Evolutionary conservation across 2,113 vertebrate genomes (phyloP).

Genomic region (Lagopus leucura): DNA sequence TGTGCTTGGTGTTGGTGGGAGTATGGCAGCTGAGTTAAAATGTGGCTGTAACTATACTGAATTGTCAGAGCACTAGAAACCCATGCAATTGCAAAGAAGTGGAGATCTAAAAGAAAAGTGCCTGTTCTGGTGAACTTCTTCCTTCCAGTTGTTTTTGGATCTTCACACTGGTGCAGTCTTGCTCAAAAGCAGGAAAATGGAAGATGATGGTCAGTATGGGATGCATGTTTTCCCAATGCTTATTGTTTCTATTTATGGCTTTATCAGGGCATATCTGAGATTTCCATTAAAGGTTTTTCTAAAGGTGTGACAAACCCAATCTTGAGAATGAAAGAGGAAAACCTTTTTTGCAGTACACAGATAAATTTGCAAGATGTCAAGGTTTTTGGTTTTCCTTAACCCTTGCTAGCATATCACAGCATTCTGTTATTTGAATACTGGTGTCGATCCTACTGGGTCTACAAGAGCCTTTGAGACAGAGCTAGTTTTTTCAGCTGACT

Average conservation of each 20-base stretch:
- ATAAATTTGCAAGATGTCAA: not conserved
- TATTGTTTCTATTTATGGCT: not conserved
- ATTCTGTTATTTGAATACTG: not conserved
- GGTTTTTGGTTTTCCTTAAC: not conserved
- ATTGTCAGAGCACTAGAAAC: not conserved
- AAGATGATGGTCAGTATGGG: not conserved
- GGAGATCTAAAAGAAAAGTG: not conserved
- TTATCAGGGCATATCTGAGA: not conserved
- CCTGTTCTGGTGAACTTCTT: not conserved
- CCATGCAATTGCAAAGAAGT: not conserved
- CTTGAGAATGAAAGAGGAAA: not conserved
- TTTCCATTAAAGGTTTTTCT: not conserved
- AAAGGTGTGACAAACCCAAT: fast-evolving
- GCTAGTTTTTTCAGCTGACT: slow-evolving; percentile 20
- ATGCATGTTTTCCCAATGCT: not conserved
- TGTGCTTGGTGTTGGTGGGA: not conserved
- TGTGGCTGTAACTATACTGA: not conserved
- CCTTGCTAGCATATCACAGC: not conserved
- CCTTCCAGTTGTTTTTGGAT: not conserved
- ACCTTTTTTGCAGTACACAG: not conserved
- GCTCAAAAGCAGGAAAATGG: not conserved
- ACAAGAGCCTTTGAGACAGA: slow-evolving; percentile 30
- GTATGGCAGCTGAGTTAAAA: not conserved
- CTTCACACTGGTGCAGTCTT: not conserved
- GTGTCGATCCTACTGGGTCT: not conserved